Evolutionary conservation across 1,140 invertebrate genomes (phyloP), one percentile per base, ranked within the genome.

Genomic region (Ptiloglossa arizonensis): DNA sequence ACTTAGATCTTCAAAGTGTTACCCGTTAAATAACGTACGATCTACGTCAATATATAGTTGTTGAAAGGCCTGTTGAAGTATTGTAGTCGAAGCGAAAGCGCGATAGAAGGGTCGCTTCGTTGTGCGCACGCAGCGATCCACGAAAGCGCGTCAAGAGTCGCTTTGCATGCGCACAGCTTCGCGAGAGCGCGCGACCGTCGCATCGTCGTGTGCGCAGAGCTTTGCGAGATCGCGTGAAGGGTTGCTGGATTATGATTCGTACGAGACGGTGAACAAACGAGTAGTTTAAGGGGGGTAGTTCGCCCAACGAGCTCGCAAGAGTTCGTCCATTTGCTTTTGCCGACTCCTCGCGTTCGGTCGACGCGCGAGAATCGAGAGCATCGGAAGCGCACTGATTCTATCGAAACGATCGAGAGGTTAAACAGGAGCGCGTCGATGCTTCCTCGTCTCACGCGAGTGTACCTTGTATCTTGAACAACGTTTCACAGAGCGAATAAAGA

Each of bases 1-100:
- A 67, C 3, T 67, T 70, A 81, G 73, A 54, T 64, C 57, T 75
- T 76, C 68, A 68, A 81, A 35, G 63, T 52, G 56, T 81, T 76
- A 35, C 24, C n/a, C 35, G 46, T 70, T 64, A 54, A n/a, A 24
- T 41, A 35, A 48, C 9, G 27, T 41, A 27, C n/a, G 41, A 80
- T 63, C 32, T 13, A 9, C 67, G 48, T 22, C 52, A 50, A 60
- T 63, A 46, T 15, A 35, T 57, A 19, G 48, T 22, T n/a, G 63
- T 72, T 17, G 22, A 41, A 24, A 54, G 9, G 24, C 29, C 29
- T 35, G 41, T 50, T 29, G 32, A n/a, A 11, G 5, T 44, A 59
- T 46, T 17, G 29, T 22, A 22, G 52, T 19, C 1, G 29, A 38
- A 54, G 35, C 22, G 38, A 60, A 3, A 22, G 6, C 35, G 35